phyloP scores from a whole-genome alignment of 1,140 invertebrate species.

The Musca vetustissima region DNA sequence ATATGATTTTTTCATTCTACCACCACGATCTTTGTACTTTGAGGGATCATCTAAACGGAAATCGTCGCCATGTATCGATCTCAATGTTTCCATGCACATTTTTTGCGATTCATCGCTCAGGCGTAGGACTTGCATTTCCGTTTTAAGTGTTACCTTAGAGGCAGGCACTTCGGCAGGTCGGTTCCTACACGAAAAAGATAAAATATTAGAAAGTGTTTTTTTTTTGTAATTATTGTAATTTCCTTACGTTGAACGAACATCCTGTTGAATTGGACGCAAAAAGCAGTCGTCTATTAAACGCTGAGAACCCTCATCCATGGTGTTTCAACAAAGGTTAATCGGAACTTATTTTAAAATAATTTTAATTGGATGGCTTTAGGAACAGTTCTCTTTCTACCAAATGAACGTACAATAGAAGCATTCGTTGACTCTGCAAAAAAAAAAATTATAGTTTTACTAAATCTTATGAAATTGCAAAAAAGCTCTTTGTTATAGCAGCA shows the following conservation, averaged over 20 bases:
- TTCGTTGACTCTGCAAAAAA: too few species aligned
- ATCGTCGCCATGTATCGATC: constrained; percentile 68
- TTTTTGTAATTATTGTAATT: not conserved
- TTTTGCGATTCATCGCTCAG: constrained; percentile 68
- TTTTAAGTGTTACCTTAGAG: constrained; percentile 60
- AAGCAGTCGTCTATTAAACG: constrained; percentile 61
- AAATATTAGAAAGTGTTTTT: not conserved
- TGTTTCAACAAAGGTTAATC: too few species aligned
- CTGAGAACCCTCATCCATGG: constrained; percentile 37
- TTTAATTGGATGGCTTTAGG: too few species aligned
- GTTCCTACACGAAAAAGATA: constrained; percentile 12
- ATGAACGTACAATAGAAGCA: too few species aligned
- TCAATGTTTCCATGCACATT: constrained; percentile 69
- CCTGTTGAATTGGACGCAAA: constrained; percentile 56
- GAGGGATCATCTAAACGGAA: constrained; percentile 61
- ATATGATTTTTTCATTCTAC: constrained; percentile 67
- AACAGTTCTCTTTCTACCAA: too few species aligned
- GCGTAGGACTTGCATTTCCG: constrained; percentile 70
- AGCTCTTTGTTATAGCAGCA: too few species aligned
- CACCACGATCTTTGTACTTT: constrained; percentile 66
- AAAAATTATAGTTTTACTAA: too few species aligned
- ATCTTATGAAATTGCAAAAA: too few species aligned
- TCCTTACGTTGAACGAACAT: constrained; percentile 60
- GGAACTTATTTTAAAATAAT: too few species aligned
- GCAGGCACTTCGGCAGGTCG: constrained; percentile 30